These are phyloP conservation scores for Plebejus melissa DNA, from an alignment of 2,888 invertebrate species.

Conservation along the genomic window DNA sequence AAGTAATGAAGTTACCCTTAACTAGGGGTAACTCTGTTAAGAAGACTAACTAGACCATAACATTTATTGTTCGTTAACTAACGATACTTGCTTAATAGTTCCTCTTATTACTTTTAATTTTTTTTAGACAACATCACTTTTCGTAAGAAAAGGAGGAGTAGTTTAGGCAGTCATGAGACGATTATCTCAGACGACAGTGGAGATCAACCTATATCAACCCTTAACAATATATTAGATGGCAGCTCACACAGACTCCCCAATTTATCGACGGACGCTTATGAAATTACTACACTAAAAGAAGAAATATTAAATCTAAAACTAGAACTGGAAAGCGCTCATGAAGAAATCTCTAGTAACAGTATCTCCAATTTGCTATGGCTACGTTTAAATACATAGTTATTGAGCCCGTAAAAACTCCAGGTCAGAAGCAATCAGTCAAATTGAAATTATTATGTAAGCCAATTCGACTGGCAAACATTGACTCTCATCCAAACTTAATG, in stretches of 20 bases:
- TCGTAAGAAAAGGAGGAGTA: too few relatives aligned
- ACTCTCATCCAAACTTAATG: background rate
- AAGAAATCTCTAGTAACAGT: background rate
- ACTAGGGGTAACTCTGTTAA: background rate
- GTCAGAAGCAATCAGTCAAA: constrained; percentile 1
- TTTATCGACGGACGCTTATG: too few relatives aligned
- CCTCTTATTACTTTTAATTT: background rate
- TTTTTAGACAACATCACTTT: too few relatives aligned
- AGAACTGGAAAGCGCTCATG: too few relatives aligned
- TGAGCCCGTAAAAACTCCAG: background rate
- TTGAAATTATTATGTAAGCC: background rate
- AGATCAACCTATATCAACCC: too few relatives aligned
- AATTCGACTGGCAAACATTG: background rate
- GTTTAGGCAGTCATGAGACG: too few relatives aligned
- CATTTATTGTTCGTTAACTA: background rate
- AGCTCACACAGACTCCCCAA: too few relatives aligned
- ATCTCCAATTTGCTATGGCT: background rate
- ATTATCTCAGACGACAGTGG: too few relatives aligned
- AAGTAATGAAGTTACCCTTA: constrained; percentile 1
- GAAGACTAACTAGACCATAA: background rate
- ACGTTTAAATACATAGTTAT: background rate
- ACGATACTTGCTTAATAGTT: background rate
- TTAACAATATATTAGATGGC: too few relatives aligned
- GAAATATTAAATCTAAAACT: too few relatives aligned
- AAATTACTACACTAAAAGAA: too few relatives aligned